Base-by-base conservation (phyloP, 2,888 invertebrate genomes). In the Stegophylla sp. region DNA sequence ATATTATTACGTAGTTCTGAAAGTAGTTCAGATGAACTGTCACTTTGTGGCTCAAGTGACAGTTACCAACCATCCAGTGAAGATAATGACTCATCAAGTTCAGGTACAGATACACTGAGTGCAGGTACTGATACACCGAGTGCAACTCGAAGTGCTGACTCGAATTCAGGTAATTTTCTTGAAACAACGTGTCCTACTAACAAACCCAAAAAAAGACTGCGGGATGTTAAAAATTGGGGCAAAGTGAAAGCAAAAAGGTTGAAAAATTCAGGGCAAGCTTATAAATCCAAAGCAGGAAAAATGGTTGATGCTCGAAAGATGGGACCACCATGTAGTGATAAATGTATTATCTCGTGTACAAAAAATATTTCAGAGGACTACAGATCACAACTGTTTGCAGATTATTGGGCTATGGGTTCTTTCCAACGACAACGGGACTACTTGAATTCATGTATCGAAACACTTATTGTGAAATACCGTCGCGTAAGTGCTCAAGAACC, bases 351-450 rank as follows among this genome's bases (percentile, higher is more conserved):
- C 34, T 41, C 10, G 64, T 64, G 64, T 41, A 20, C 41, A 64
- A 41, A 34, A n/a, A 64, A 64, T 41, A 20, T 64, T 41, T 41
- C 64, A 41, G n/a, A 41, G 41, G 64, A 64, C 34, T 64, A 64
- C 64, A 64, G 64, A 41, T 41, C 4, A 12, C 20, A 64, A 64
- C n/a, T 64, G 10, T 64, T 64, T 41, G 41, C 34, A 41, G 20
- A 64, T 41, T 43, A 64, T 64, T 41, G 64, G 53, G 23, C 20
- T n/a, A 9, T 56, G 53, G 64, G 41, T 34, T 64, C 41, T 1
- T 64, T 41, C n/a, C 64, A 64, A 41, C 64, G 64, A 64, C 41
- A 64, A 64, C 64, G 64, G 41, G 64, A 64, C 41, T 64, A 41
- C 64, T 41, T 41, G 12, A 41, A 34, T 64, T 64, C 41, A 64